Conservation (phyloP, 2,113 vertebrate species). For the Pampusana beccarii region DNA sequence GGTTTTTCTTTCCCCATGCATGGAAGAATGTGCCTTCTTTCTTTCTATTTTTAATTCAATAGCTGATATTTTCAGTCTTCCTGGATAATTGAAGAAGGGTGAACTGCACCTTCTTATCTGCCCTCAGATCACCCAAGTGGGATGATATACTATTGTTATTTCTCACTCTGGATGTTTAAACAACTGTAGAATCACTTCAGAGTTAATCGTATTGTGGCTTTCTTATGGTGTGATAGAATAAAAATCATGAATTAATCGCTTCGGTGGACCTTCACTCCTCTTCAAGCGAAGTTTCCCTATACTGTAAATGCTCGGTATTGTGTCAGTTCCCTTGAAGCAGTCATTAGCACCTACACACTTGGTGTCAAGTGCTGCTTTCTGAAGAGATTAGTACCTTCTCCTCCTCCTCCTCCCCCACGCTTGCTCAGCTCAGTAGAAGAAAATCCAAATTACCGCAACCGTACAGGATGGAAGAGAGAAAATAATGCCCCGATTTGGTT, state of each 20-base stretch:
- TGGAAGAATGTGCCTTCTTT: not conserved
- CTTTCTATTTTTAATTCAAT: not conserved
- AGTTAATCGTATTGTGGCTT: not conserved
- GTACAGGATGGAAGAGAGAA: not conserved
- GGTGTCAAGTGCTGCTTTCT: conserved; percentile 57
- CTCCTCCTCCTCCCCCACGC: not conserved
- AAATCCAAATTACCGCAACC: not conserved
- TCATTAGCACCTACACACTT: conserved; percentile 59
- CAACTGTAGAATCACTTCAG: not conserved
- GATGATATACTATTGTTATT: not conserved
- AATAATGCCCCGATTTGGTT: not conserved
- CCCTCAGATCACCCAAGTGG: not conserved
- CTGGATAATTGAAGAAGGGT: not conserved
- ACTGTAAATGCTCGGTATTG: not conserved
- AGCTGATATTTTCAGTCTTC: not conserved
- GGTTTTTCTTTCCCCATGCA: not conserved
- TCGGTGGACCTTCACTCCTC: not conserved
- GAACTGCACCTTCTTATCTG: not conserved
- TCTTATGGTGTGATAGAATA: not conserved
- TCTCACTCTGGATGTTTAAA: not conserved
- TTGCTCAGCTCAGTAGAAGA: conserved; percentile 40
- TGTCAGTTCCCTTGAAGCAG: conserved; percentile 52
- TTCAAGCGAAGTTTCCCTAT: not conserved
- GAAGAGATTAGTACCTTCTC: conserved; percentile 46
- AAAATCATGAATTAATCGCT: conserved; percentile 50